Percentiles rank a stretch among this genome's conserved stretches.
Conservation (phyloP, 1,140 invertebrate species). For the Cydia pomonella region DNA sequence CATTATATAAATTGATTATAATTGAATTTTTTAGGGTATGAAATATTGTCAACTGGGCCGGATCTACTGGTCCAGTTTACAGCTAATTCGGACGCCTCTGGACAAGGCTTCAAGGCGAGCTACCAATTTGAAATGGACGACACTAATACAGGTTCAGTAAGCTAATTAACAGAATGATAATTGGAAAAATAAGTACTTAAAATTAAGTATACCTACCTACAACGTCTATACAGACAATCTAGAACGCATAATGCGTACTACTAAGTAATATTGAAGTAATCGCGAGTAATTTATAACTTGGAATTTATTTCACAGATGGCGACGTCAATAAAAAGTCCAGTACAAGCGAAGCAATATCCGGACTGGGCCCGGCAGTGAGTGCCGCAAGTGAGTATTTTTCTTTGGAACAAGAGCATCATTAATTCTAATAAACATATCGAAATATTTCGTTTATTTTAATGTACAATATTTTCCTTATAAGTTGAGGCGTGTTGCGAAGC, state of each 20-base stretch:
- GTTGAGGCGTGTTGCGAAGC: too few species aligned
- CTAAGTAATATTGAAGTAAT: slow-evolving; percentile 5
- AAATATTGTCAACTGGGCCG: slow-evolving; percentile 89
- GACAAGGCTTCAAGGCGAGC: slow-evolving; percentile 92
- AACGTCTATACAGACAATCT: not conserved
- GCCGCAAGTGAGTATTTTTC: slow-evolving; percentile 76
- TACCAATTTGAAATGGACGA: slow-evolving; percentile 89
- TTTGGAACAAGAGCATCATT: slow-evolving; percentile 35
- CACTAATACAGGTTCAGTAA: slow-evolving; percentile 78
- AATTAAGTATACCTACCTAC: not conserved
- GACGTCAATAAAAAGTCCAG: slow-evolving; percentile 61
- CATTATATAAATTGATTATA: not conserved
- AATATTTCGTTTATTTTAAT: too few species aligned
- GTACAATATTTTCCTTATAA: too few species aligned
- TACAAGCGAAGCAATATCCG: slow-evolving; percentile 56
- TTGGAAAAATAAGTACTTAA: too few species aligned
- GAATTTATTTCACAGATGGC: slow-evolving; percentile 49
- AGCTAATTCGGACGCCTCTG: slow-evolving; percentile 89
- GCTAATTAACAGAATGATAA: slow-evolving; percentile 38
- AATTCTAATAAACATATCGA: not conserved
- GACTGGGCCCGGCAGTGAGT: slow-evolving; percentile 71
- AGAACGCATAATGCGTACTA: not conserved
- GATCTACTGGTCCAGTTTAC: slow-evolving; percentile 91
- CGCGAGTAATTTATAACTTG: slow-evolving; percentile 27
- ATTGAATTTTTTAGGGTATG: slow-evolving; percentile 82